phyloP scores from a whole-genome alignment of 2,113 vertebrate genomes.

The Excalfactoria chinensis region DNA sequence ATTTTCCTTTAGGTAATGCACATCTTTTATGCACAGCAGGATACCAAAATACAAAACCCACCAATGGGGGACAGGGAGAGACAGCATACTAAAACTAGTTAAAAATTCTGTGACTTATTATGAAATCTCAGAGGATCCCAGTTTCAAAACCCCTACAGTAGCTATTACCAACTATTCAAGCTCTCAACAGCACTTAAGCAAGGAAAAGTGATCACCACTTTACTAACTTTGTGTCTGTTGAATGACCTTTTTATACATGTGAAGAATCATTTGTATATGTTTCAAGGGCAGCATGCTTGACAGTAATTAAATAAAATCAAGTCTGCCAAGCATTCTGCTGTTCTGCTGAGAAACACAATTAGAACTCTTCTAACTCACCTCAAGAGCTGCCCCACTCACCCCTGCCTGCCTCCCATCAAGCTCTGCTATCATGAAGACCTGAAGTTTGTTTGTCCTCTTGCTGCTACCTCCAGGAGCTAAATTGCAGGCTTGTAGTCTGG shows the following conservation, averaged over 20 bases:
- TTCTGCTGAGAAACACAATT: neutral
- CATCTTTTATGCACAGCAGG: slow-evolving; percentile 60
- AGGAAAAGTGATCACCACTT: slow-evolving; percentile 1
- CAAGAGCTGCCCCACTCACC: neutral
- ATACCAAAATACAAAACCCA: slow-evolving; percentile 62
- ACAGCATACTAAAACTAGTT: neutral
- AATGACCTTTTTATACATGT: neutral
- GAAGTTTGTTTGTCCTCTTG: neutral
- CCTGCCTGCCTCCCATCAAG: neutral
- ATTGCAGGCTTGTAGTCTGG: neutral
- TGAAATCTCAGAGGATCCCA: neutral
- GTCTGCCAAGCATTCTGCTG: neutral
- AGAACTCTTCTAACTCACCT: neutral
- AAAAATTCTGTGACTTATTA: neutral
- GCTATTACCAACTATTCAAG: neutral
- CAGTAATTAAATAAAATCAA: neutral
- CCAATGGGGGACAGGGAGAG: neutral
- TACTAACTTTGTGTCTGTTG: neutral
- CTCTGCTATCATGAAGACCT: neutral
- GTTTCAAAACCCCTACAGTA: neutral
- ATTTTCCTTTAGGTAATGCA: slow-evolving; percentile 73
- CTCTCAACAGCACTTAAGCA: neutral
- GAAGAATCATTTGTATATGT: neutral
- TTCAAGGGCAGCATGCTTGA: neutral
- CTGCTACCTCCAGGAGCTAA: rapidly evolving